Base-by-base conservation (phyloP, 2,888 invertebrate genomes). In the Zootermopsis nevadensis region DNA sequence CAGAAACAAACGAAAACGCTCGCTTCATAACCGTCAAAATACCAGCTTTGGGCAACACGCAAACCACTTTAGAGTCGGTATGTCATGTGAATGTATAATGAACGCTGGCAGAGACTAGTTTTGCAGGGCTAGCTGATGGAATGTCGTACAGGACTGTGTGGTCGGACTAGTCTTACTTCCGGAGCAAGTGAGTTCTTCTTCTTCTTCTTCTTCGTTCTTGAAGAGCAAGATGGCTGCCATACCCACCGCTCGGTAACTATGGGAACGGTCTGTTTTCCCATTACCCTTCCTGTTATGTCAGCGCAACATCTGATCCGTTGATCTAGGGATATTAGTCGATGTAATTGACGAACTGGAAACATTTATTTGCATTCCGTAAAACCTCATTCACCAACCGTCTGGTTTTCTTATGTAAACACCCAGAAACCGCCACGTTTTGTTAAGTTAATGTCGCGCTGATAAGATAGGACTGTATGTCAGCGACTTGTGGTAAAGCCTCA, bases 101-200 rank as follows among this genome's bases (percentile, higher is more conserved):
- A n/a, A 60, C 48, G 19, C 19, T 48, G 48, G 48, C 48, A 2
- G 60, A 48, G 38, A 42, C 74, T 38, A 74, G 74, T 74, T 74
- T n/a, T 74, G 33, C 69, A 6, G 74, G 31, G 31, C 48, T 48
- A 1, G 69, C 10, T n/a, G 30, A 27, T 69, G 74, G 74, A 42
- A 74, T 74, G 74, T 74, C 42, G 24, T 66, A n/a, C 66, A 27
- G 30, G 66, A 66, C 30, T 30, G 77, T 79, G 79, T 79, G 79
- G 79, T 79, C 79, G 79, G 66, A 79, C 79, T 66, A 38, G 79
- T 66, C 60, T 79, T 38, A 79, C 79, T 79, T 79, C 79, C 79
- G 79, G 79, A 79, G 79, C 79, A 15, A 27, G 35, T 66, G 79
- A 79, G 60, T 66, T 79, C 76, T 7, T 4, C 60, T 48, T 38